Evolutionary conservation across 2,888 invertebrate species (phyloP), one percentile per base, ranked within the genome.

Genomic region (Eilema griseolum): DNA sequence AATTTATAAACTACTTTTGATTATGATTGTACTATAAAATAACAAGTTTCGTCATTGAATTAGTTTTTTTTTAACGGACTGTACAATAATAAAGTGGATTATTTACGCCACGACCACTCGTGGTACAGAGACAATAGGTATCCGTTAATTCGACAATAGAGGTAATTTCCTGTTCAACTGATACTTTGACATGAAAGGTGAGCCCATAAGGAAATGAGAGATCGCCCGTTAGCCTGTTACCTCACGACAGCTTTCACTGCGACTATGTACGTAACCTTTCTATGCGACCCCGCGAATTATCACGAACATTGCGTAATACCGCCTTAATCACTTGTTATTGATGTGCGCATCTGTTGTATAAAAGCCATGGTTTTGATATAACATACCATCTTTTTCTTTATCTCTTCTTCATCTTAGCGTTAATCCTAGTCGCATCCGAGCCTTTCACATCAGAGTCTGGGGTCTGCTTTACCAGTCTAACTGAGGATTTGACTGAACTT

Each of bases 201-300:
- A 82, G 80, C 75, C 81, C 70, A 80, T 74, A 69, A 85, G 86
- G 86, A 87, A 85, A 83, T 75, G 67, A 75, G 76, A 81, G 75
- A 82, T 79, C 71, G 72, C 74, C 79, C 78, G 57, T 67, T 72
- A 67, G 69, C 75, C 80, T 76, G 82, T 85, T 88, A 82, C 81
- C 75, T 73, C 78, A 76, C 85, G 79, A 85, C 72, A 73, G 86
- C 92, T 93, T 93, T 92, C 92, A 88, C 92, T 87, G 68, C 76
- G 73, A 84, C 83, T 67, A 72, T 73, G 76, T 67, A 76, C 76
- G 88, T 91, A 92, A 93, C 91, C 91, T 93, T 92, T 90, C 88
- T 87, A 85, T 78, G 74, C 86, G 90, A 93, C 90, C 91, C 79
- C 86, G 84, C 89, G 89, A 90, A 88, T 90, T 90, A 83, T 79